These are phyloP conservation scores for Peucedramus taeniatus DNA, from an alignment of 2,113 vertebrate genomes.

Conservation along the genomic window DNA sequence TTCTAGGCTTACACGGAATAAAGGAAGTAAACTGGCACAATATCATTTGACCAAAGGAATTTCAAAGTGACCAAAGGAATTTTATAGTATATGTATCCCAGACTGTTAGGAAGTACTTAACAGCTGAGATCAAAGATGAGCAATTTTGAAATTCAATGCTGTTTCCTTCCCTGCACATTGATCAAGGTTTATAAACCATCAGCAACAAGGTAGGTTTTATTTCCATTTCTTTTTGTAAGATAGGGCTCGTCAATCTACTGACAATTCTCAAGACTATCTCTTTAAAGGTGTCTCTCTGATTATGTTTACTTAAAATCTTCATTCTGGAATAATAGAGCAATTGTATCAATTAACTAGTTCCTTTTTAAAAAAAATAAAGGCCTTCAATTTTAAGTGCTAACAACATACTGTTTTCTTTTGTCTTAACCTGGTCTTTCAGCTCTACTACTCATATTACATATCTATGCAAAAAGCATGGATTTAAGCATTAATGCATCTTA, in stretches of 20 bases:
- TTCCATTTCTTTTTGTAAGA: not conserved
- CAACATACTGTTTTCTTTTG: not conserved
- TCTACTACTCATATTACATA: not conserved
- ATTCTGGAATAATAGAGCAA: not conserved
- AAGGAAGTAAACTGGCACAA: not conserved
- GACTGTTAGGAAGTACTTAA: not conserved
- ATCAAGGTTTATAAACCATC: not conserved
- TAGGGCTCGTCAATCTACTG: not conserved
- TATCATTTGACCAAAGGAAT: not conserved
- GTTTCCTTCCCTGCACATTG: not conserved
- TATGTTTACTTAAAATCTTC: not conserved
- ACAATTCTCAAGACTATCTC: not conserved
- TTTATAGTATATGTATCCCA: not conserved
- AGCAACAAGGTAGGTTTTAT: not conserved
- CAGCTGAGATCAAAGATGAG: not conserved
- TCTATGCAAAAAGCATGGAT: not conserved
- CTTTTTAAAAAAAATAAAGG: not conserved
- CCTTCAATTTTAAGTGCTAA: not conserved
- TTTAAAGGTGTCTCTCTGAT: not conserved
- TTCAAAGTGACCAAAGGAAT: not conserved
- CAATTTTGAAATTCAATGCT: not conserved
- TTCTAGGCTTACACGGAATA: not conserved
- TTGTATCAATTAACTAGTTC: not conserved
- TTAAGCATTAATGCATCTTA: not conserved
- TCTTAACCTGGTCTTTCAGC: not conserved